Evolutionary conservation across 2,113 vertebrate genomes (phyloP).

Genomic region (Hemichromis elongatus): DNA sequence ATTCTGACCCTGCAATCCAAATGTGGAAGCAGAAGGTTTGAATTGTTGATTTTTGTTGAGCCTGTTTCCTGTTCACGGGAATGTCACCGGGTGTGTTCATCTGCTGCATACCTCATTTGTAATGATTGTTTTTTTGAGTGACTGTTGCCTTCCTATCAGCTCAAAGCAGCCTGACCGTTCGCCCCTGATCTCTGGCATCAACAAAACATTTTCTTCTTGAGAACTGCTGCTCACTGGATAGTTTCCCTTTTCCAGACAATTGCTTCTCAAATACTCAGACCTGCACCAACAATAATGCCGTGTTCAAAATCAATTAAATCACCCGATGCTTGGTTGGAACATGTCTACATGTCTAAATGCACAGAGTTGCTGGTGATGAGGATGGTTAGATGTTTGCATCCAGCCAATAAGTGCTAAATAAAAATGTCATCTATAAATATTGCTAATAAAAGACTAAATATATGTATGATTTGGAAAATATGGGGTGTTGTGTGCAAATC

Average conservation of each 20-base stretch:
- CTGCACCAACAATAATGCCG: neutral
- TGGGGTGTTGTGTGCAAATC: neutral
- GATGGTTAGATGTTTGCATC: neutral
- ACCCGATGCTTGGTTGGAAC: neutral
- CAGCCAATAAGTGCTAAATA: neutral
- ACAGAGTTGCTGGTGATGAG: neutral
- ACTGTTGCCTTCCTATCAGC: neutral
- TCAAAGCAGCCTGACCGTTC: too few species aligned
- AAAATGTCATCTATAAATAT: neutral
- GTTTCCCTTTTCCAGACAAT: fast-evolving
- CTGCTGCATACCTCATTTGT: fast-evolving
- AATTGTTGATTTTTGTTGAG: neutral
- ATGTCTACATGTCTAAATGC: neutral
- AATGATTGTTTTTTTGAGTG: neutral
- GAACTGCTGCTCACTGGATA: neutral
- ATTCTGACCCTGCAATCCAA: neutral
- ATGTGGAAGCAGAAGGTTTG: neutral
- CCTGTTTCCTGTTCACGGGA: neutral
- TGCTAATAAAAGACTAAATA: neutral
- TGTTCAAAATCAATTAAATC: neutral
- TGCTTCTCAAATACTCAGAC: neutral
- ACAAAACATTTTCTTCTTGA: neutral
- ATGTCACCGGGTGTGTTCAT: neutral
- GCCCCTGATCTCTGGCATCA: too few species aligned
- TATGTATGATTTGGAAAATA: neutral